These are phyloP conservation scores for Peromyscus polionotus DNA, from an alignment of 2,113 vertebrate genomes.

Conservation along the genomic window DNA sequence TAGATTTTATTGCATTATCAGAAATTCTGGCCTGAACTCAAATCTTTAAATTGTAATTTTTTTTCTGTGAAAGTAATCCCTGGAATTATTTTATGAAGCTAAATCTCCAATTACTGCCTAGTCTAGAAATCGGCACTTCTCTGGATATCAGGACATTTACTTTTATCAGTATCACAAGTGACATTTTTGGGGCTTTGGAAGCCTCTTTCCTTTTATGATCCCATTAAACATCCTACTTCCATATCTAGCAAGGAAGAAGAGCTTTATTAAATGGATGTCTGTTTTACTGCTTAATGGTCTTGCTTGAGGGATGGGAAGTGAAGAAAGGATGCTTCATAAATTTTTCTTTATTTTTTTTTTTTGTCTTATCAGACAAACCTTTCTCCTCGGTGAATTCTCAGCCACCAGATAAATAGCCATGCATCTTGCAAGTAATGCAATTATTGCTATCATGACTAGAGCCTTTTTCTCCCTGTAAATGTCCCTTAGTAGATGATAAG, in stretches of 20 bases:
- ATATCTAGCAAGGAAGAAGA: neutral
- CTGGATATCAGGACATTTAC: neutral
- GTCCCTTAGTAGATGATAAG: conserved; percentile 89
- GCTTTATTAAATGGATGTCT: conserved; percentile 67
- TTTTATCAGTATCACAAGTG: neutral
- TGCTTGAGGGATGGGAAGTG: neutral
- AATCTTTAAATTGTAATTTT: neutral
- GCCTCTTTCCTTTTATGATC: neutral
- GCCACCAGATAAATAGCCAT: conserved; percentile 88
- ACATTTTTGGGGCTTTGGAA: neutral
- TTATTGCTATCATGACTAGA: conserved; percentile 91
- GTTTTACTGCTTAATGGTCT: conserved; percentile 51
- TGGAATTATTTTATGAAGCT: conserved; percentile 12
- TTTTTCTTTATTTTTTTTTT: conserved; percentile 79
- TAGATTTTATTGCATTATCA: neutral
- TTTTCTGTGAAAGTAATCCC: neutral
- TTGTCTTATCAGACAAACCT: conserved; percentile 81
- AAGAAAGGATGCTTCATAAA: conserved; percentile 10
- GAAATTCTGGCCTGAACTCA: neutral
- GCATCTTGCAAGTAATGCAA: conserved; percentile 92
- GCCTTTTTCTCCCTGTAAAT: conserved; percentile 88
- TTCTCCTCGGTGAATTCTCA: conserved; percentile 85
- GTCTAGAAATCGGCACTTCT: neutral
- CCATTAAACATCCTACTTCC: conserved; percentile 6
- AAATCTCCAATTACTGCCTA: neutral